phyloP scores from a whole-genome alignment of 2,888 invertebrate species.

The Crepidodera aurea region DNA sequence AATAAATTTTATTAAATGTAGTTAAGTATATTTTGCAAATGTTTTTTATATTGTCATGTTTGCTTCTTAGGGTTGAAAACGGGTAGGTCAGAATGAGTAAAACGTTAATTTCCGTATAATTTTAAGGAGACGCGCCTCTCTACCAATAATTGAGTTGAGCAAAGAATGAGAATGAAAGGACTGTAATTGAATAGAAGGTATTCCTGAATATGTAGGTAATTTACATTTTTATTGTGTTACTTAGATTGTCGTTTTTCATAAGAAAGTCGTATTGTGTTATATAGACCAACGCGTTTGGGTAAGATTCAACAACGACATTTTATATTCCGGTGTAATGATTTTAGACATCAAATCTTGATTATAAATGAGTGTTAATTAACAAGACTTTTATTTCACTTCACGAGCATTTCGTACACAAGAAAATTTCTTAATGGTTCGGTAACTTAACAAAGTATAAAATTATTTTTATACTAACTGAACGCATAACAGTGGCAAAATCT shows the following conservation, averaged over 20 bases:
- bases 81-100: too few species aligned
- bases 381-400: background rate
- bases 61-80: too few species aligned
- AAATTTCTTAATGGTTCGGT: background rate
- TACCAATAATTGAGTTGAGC: background rate
- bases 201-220: constrained; percentile 9
- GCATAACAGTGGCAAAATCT: background rate
- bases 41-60: too few species aligned
- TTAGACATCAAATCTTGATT: background rate
- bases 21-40: too few species aligned
- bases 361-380: background rate
- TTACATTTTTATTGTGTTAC: constrained; percentile 15
- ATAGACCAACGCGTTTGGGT: background rate
- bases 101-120: too few species aligned
- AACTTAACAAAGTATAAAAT: background rate
- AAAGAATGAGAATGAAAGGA: constrained; percentile 1
- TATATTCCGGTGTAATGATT: background rate
- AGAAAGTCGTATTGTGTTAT: background rate
- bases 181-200: constrained; percentile 6
- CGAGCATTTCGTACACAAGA: background rate
- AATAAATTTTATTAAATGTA: too few species aligned
- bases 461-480: background rate
- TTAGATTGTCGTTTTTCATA: constrained; percentile 9
- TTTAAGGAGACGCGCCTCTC: background rate
- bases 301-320: background rate